These are phyloP conservation scores for Rhynchophorus ferrugineus DNA, from an alignment of 1,140 invertebrate species.

Conservation along the genomic window DNA sequence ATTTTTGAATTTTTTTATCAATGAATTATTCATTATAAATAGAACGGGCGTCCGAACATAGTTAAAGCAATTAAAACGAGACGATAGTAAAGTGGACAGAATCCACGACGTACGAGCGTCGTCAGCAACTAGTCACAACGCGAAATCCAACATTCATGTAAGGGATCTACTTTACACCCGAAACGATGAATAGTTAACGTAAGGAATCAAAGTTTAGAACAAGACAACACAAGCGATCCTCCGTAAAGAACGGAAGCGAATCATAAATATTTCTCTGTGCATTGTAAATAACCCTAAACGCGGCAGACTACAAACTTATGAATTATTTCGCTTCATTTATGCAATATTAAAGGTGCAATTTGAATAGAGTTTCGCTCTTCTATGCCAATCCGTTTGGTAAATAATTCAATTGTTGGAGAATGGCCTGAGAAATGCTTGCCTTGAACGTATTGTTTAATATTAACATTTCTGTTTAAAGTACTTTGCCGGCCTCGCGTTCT, in stretches of 20 bases:
- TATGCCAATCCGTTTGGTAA: slow-evolving; percentile 43
- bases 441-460: slow-evolving; percentile 39
- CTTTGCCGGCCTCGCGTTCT: slow-evolving; percentile 15
- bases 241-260: slow-evolving; percentile 30
- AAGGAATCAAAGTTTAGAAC: slow-evolving; percentile 37
- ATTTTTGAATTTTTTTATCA: no score
- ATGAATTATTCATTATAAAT: no score
- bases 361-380: slow-evolving; percentile 41
- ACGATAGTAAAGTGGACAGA: no score
- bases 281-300: slow-evolving; percentile 44
- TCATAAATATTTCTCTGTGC: slow-evolving; percentile 44
- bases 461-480: slow-evolving; percentile 38
- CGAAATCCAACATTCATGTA: slow-evolving; percentile 14
- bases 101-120: no score
- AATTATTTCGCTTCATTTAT: slow-evolving; percentile 43
- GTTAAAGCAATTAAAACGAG: no score
- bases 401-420: slow-evolving; percentile 43
- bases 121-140: no score
- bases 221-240: slow-evolving; percentile 38
- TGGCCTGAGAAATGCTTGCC: slow-evolving; percentile 35
- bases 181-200: slow-evolving; percentile 33
- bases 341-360: slow-evolving; percentile 43
- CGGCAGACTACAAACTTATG: slow-evolving; percentile 43
- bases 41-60: no score
- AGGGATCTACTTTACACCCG: slow-evolving; percentile 24